Base-by-base conservation (phyloP, 2,888 invertebrate genomes). In the Lycia hirtaria region DNA sequence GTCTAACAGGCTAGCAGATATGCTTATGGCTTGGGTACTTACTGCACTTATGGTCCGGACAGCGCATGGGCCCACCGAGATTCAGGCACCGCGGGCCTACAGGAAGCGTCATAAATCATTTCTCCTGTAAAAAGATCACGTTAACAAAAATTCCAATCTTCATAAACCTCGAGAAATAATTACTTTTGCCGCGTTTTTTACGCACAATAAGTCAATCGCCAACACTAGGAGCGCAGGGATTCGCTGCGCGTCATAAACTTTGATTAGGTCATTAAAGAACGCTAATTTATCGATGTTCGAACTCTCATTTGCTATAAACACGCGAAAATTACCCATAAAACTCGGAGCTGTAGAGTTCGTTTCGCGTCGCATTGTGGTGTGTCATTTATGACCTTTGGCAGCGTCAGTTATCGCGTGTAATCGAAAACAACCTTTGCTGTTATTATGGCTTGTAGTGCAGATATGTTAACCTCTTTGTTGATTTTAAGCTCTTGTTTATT, bases 191-290 rank as follows among this genome's bases (percentile, higher is more conserved):
- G 49, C 60, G 63, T 66, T 75, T 76, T 80, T 71, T 62, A 65
- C 77, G 74, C 79, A 84, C 88, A 88, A 89, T 88, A 90, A 91
- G 89, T 90, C 89, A 87, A 90, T 89, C 84, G 81, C 73, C 83
- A 92, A 92, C 89, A 92, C 92, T 90, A 92, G 92, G 83, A 92
- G 92, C 91, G 83, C 75, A 73, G 78, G 85, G 85, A 92, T 92
- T 92, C 90, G 92, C 81, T 82, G 80, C 88, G 91, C 87, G 82
- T 89, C 92, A 89, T 92, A 92, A 92, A 92, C 84, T 89, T 91
- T 91, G 92, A 92, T 92, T 92, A 91, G 88, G 83, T 89, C 90
- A 91, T 92, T 92, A 92, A 90, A 89, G 83, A 81, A 85, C 83
- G 85, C 83, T 92, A 92, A 92, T 92, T 92, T 92, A 92, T 92